Conservation (phyloP, 2,888 invertebrate genomes). For the Autographa pulchrina region DNA sequence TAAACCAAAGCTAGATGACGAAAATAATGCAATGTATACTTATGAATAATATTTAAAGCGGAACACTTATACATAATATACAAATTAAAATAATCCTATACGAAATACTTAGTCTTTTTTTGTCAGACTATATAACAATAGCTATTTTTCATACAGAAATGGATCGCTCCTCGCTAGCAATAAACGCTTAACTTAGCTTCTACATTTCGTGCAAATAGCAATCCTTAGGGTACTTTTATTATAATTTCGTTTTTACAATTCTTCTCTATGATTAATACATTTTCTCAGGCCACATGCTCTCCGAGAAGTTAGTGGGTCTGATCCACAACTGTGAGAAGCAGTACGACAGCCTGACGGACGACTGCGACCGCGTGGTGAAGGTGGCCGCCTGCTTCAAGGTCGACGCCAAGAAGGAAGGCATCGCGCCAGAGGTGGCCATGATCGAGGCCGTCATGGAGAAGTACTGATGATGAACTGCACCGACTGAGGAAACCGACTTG, state of each 20-base stretch:
- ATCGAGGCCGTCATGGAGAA: constrained; percentile 83
- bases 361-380: constrained; percentile 82
- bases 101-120: too few relatives aligned
- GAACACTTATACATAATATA: too few relatives aligned
- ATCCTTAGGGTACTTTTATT: too few relatives aligned
- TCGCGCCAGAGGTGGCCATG: constrained; percentile 84
- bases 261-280: not conserved
- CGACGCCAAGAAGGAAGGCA: constrained; percentile 76
- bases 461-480: constrained; percentile 64
- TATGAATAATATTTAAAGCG: not conserved
- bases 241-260: not conserved
- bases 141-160: too few relatives aligned
- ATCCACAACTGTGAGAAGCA: constrained; percentile 84
- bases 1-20: not conserved
- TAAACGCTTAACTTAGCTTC: too few relatives aligned
- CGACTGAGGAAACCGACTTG: constrained; percentile 12
- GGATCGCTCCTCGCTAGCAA: too few relatives aligned
- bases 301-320: constrained; percentile 77
- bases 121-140: too few relatives aligned
- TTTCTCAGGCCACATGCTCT: constrained; percentile 79
- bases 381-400: constrained; percentile 83
- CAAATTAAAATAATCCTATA: not conserved
- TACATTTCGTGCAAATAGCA: not conserved
- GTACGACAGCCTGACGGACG: constrained; percentile 75
- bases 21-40: not conserved